A percentile compares a stretch with the other conserved stretches of the same genome.
Conservation (phyloP, 2,113 vertebrate genomes). For the Grallaria varia region DNA sequence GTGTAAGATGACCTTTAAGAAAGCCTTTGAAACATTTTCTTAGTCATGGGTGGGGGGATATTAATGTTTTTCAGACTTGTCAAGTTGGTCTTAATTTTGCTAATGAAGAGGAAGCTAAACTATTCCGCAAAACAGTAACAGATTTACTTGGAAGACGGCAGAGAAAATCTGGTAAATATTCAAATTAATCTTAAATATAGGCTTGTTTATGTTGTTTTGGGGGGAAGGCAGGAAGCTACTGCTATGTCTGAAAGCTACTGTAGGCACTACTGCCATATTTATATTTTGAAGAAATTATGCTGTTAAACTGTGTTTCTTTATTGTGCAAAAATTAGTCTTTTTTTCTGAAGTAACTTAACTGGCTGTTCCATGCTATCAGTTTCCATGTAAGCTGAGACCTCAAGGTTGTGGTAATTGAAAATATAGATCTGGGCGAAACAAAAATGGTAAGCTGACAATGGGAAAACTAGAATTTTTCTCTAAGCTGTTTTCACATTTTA, state of each 20-base stretch:
- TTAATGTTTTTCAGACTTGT: conserved; percentile 81
- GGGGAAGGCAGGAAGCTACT: background rate
- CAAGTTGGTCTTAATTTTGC: conserved; percentile 98
- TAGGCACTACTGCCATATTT: background rate
- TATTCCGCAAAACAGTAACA: conserved; percentile 85
- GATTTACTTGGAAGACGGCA: conserved; percentile 90
- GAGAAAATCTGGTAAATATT: conserved; percentile 86
- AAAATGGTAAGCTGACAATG: background rate
- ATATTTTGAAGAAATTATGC: background rate
- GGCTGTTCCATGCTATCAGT: background rate
- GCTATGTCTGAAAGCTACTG: background rate
- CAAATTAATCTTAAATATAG: conserved; percentile 34
- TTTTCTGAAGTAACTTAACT: background rate
- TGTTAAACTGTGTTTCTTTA: background rate
- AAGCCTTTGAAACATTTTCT: conserved; percentile 10
- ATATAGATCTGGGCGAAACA: background rate
- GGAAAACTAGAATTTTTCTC: background rate
- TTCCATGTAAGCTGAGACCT: background rate
- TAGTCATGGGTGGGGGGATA: conserved; percentile 11
- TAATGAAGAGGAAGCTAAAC: conserved; percentile 95
- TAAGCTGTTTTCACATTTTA: background rate
- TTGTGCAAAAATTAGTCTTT: background rate
- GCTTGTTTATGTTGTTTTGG: background rate
- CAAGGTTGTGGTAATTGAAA: background rate
- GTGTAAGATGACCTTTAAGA: background rate